These are phyloP conservation scores for Allochrocebus solatus DNA, from an alignment of 2,797 vertebrate species.

Conservation along the genomic window DNA sequence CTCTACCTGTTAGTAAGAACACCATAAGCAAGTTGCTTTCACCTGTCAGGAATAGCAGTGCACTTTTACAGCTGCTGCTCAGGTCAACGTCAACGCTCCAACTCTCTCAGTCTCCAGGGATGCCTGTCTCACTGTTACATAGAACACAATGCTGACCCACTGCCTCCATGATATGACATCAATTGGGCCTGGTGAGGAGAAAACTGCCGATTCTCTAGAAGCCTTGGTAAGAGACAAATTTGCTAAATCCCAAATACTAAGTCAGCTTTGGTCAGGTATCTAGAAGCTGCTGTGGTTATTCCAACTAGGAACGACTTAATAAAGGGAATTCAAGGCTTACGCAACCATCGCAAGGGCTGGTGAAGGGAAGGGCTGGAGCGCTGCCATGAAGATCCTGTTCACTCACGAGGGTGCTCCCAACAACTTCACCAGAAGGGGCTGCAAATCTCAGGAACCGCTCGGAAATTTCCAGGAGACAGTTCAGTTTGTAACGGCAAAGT, in stretches of 20 bases:
- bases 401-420: fast-evolving
- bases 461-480: neutral
- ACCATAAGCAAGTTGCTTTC: neutral
- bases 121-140: neutral
- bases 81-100: neutral
- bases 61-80: too few species aligned
- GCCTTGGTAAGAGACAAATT: neutral
- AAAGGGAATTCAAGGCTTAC: neutral
- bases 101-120: neutral
- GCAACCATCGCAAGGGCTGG: too few species aligned
- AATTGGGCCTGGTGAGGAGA: neutral
- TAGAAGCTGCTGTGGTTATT: neutral
- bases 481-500: too few species aligned
- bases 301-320: neutral
- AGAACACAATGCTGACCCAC: neutral
- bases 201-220: too few species aligned
- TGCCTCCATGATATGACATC: neutral
- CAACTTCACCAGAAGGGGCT: fast-evolving
- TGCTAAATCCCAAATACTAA: neutral
- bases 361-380: neutral
- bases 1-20: fast-evolving
- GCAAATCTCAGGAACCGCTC: neutral
- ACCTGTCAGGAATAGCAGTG: too few species aligned
- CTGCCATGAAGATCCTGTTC: neutral
- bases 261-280: neutral